Base-by-base conservation (phyloP, 2,113 vertebrate genomes). In the Ibidorhyncha struthersii region DNA sequence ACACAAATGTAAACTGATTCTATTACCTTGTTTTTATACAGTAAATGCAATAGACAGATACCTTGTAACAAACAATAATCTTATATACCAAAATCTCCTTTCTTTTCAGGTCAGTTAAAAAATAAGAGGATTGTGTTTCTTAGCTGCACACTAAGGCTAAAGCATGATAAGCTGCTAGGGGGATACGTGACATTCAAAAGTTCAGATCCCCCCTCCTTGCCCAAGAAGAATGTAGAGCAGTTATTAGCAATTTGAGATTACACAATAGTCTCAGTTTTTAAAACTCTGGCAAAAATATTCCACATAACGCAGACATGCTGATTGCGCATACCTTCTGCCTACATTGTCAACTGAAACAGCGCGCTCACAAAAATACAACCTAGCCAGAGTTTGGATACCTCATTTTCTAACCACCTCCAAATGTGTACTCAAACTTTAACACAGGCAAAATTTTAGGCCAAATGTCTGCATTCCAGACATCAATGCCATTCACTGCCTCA, bases 101-200 rank as follows among this genome's bases (percentile, higher is more conserved):
- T 76, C 79, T 91, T 93, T 76, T 82, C 41, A 79, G 71, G 53
- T 65, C 81, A 85, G 84, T 84, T 90, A 49, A 91, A 89, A 61
- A 81, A 9, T 89, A 93, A 96, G 84, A 96, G 67, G 89, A 93
- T 95, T 97, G 58, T 71, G 26, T 77, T 93, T 92, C 73, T 82
- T 80, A 89, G 94, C 78, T 86, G 55, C n/a, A 79, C 26, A 26
- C 32, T 73, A 69, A 18, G 36, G 26, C 70, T 94, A 25, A 94
- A 83, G 78, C 56, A 85, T 9, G 50, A 30, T 82, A 94, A 97
- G 91, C 95, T 96, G 73, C 91, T 88, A 69, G 36, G 56, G 52
- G 34, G 18, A 72, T 84, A 87, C 0, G 13, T 67, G 72, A 82
- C 0, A 19, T 72, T 50, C 89, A 71, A 67, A 88, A 96, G 86